These are phyloP conservation scores for Troides helena DNA, from an alignment of 2,888 invertebrate genomes.

Conservation along the genomic window DNA sequence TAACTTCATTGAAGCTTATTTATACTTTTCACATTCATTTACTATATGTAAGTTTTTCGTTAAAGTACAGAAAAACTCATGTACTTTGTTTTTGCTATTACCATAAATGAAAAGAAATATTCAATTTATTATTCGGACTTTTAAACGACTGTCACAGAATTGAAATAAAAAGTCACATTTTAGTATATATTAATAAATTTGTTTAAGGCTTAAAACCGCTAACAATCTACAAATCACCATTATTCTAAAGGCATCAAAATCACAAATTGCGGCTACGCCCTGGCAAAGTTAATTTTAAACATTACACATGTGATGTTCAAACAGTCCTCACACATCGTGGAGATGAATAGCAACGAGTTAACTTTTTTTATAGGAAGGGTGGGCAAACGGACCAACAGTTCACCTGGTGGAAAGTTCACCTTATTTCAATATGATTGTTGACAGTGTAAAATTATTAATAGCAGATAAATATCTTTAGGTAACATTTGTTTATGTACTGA, in stretches of 20 bases:
- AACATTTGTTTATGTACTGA: no score
- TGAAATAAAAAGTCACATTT: slow-evolving; percentile 16
- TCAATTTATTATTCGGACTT: background rate
- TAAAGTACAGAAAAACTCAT: background rate
- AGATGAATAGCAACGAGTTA: no score
- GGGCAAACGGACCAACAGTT: no score
- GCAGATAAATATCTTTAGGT: no score
- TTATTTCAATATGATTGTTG: no score
- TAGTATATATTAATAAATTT: slow-evolving; percentile 4
- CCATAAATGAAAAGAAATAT: background rate
- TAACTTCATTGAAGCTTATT: slow-evolving; percentile 34
- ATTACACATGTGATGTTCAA: background rate
- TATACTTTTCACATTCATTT: background rate
- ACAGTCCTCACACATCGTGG: background rate
- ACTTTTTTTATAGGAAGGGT: no score
- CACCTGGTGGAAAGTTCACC: no score
- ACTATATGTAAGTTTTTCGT: background rate
- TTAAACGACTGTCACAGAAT: background rate
- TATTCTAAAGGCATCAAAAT: slow-evolving; percentile 74
- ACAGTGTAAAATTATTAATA: no score
- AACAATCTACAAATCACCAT: slow-evolving; percentile 42
- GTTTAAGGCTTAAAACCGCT: slow-evolving; percentile 37
- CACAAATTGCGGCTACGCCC: slow-evolving; percentile 71
- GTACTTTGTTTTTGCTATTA: background rate
- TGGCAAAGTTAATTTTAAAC: slow-evolving; percentile 31